These are phyloP conservation scores for Lepidocyrtoides sp. DNA, from an alignment of 2,888 invertebrate genomes.

Conservation along the genomic window DNA sequence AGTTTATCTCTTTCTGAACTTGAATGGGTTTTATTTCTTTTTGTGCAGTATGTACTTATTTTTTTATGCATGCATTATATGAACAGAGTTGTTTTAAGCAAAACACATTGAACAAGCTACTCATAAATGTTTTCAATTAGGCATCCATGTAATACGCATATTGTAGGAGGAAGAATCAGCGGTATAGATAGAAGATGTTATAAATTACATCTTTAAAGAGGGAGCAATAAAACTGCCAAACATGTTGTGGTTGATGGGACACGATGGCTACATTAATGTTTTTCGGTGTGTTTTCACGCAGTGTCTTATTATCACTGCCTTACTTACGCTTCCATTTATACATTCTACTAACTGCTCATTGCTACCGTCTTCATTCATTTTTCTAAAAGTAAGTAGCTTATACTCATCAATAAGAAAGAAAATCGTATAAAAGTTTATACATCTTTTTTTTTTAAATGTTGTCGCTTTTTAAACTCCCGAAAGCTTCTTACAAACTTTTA, in stretches of 20 bases:
- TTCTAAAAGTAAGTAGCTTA: conserved; percentile 28
- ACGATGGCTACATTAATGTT: conserved; percentile 69
- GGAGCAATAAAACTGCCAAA: conserved; percentile 84
- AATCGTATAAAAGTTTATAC: too few relatives aligned
- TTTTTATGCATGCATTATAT: too few relatives aligned
- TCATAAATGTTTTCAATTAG: too few relatives aligned
- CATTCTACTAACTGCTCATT: too few relatives aligned
- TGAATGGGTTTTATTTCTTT: too few relatives aligned
- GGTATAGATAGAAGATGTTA: conserved; percentile 68
- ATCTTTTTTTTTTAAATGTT: background rate
- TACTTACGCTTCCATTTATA: conserved; percentile 2
- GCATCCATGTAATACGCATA: background rate
- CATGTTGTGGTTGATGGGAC: conserved; percentile 75
- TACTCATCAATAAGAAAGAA: too few relatives aligned
- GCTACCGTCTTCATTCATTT: conserved; percentile 28
- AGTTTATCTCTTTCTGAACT: too few relatives aligned
- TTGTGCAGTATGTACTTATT: too few relatives aligned
- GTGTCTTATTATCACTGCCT: conserved; percentile 36
- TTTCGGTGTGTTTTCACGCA: conserved; percentile 59
- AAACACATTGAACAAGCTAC: too few relatives aligned
- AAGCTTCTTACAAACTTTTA: background rate
- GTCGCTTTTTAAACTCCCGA: background rate
- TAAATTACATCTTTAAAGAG: conserved; percentile 83
- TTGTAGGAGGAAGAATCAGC: background rate
- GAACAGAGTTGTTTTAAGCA: too few relatives aligned